Base-by-base conservation (phyloP, 2,113 vertebrate genomes). In the Nansenia antarctica region DNA sequence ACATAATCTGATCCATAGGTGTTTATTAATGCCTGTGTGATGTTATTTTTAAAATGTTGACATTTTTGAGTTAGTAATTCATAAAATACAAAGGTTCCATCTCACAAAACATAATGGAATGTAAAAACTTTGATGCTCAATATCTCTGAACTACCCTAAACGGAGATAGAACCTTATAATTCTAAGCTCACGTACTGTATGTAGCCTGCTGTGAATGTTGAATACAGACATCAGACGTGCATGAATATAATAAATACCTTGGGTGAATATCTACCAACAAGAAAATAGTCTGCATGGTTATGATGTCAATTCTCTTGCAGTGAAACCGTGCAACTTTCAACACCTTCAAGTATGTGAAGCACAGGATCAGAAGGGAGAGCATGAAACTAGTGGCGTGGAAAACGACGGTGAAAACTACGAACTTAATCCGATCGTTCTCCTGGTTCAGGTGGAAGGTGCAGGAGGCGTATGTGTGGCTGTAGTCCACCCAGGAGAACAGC, bases 221-320 rank as follows among this genome's bases (percentile, higher is more conserved):
- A 57, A 11, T 45, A 2, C 20, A 22, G 39, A 53, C 9, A 39
- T 9, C 1, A 1, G 6, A 29, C 15, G n/a, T 49, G 14, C n/a
- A 49, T 2, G 45, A 22, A 22, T 8, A 49, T 5, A 37, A 37
- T 35, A 68, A 63, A 35, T 91, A 93, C 94, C 94, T 94, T 70
- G 94, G 94, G 69, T 94, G 94, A 68, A 95, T 94, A 83, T 95
- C 94, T 60, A 94, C 92, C 62, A 95, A 89, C 67, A 94, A 87
- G 82, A 94, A 93, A 3, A 94, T 90, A 30, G 91, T 96, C 87
- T 94, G 94, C 93, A 92, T 93, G 78, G 94, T 93, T 67, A 94
- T 93, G 9, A 94, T 81, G 81, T 94, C 89, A 67, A 94, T 93
- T 83, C 90, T 77, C 76, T 89, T 92, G 91, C 94, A 94, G 84